Evolutionary conservation across 1,140 invertebrate species (phyloP).

Genomic region (Thaumetopoea pityocampa): DNA sequence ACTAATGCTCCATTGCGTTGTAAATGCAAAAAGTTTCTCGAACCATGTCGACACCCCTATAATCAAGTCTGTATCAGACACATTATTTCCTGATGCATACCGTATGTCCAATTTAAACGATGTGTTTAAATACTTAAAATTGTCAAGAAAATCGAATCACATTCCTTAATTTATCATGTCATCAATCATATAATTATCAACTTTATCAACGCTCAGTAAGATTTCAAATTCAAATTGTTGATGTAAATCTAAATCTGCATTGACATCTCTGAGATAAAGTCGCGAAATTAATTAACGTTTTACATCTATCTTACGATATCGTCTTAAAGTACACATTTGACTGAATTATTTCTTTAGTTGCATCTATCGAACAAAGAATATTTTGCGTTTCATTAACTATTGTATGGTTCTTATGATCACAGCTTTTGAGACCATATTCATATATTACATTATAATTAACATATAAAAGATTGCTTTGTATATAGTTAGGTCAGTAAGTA

Average conservation of each 20-base stretch:
- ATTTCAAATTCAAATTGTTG: constrained; percentile 4
- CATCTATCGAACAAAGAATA: constrained; percentile 2
- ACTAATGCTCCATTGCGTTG: no score
- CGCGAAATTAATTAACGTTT: constrained; percentile 6
- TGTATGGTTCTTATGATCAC: constrained; percentile 7
- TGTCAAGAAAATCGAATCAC: constrained; percentile 13
- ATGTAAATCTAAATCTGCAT: constrained; percentile 11
- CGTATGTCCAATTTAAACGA: constrained; percentile 16
- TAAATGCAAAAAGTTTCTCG: no score
- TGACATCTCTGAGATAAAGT: constrained; percentile 14
- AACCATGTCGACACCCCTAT: constrained; percentile 11
- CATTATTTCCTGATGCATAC: constrained; percentile 13
- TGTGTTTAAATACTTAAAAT: constrained; percentile 17
- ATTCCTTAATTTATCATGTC: constrained; percentile 4
- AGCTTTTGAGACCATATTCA: constrained; percentile 1
- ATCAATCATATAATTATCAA: constrained; percentile 7
- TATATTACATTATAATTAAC: not conserved
- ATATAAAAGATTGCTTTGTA: constrained; percentile 5
- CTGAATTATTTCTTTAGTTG: constrained; percentile 5
- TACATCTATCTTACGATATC: not conserved
- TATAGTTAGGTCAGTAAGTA: constrained; percentile 14
- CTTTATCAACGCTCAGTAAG: constrained; percentile 5
- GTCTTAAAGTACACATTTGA: constrained; percentile 4
- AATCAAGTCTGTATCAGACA: constrained; percentile 3
- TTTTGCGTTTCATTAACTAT: not conserved